Evolutionary conservation across 2,797 vertebrate species (phyloP).

Genomic region (Hydrolagus colliei): DNA sequence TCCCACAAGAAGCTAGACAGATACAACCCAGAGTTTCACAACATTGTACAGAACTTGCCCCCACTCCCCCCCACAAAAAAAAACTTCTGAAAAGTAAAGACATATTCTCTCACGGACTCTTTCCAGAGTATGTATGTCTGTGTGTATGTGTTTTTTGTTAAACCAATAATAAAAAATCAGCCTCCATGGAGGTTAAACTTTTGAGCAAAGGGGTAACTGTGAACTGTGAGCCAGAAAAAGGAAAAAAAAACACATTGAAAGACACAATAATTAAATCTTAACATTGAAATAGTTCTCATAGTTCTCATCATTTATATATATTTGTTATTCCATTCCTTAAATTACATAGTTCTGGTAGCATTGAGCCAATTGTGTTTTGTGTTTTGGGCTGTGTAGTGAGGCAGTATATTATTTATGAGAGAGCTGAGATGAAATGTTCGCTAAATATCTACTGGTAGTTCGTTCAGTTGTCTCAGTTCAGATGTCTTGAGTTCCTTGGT

Average conservation of each 20-base stretch:
- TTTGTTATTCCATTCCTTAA: neutral
- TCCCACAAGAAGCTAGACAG: neutral
- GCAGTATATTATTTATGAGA: neutral
- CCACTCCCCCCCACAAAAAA: neutral
- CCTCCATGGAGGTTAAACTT: neutral
- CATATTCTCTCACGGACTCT: neutral
- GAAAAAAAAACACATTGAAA: neutral
- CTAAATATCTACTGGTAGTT: neutral
- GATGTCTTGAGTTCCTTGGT: neutral
- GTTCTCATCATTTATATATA: neutral
- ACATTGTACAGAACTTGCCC: too few species aligned
- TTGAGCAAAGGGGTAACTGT: neutral
- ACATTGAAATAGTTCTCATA: too few species aligned
- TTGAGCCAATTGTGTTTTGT: neutral
- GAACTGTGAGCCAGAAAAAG: neutral
- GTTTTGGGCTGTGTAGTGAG: neutral
- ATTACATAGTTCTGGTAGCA: neutral
- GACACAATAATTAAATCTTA: neutral
- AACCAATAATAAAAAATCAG: too few species aligned
- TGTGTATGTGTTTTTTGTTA: too few species aligned
- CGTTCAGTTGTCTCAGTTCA: neutral
- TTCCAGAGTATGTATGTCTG: too few species aligned
- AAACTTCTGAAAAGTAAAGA: neutral
- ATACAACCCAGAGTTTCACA: neutral
- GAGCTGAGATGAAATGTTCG: neutral